phyloP scores from a whole-genome alignment of 2,113 vertebrate species.

The Tretioscincus oriximinensis region DNA sequence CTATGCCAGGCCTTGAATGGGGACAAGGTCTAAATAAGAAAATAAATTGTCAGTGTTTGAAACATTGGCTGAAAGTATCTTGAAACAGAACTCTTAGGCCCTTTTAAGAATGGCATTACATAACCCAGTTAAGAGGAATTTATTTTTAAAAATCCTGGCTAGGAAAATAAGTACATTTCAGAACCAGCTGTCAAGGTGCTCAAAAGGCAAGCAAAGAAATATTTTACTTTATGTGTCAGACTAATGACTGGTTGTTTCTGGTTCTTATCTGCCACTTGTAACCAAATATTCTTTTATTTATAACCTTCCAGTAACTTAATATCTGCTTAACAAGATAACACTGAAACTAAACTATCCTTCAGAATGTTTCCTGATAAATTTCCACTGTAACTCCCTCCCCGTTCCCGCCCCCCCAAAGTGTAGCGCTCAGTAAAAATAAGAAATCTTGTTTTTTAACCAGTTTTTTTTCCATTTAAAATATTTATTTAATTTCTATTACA shows the following conservation, averaged over 20 bases:
- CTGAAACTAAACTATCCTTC: background rate
- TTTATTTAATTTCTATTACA: no score
- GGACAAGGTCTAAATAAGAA: no score
- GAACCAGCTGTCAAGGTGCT: background rate
- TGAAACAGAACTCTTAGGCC: no score
- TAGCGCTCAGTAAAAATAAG: no score
- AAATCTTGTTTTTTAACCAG: background rate
- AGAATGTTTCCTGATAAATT: background rate
- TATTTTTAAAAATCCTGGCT: no score
- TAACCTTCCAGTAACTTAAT: background rate
- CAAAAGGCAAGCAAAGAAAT: background rate
- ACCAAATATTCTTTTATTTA: background rate
- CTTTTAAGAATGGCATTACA: no score
- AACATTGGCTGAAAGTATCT: no score
- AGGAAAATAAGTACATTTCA: background rate
- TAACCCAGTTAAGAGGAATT: no score
- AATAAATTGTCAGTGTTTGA: no score
- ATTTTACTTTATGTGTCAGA: background rate
- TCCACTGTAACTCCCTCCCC: background rate
- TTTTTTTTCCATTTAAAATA: no score
- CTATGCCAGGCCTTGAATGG: no score
- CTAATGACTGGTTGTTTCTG: background rate
- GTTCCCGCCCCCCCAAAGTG: no score
- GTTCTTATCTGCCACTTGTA: background rate
- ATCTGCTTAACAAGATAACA: background rate